Evolutionary conservation across 2,888 invertebrate species (phyloP), one percentile per base, ranked within the genome.

Genomic region (Tillus elongatus): DNA sequence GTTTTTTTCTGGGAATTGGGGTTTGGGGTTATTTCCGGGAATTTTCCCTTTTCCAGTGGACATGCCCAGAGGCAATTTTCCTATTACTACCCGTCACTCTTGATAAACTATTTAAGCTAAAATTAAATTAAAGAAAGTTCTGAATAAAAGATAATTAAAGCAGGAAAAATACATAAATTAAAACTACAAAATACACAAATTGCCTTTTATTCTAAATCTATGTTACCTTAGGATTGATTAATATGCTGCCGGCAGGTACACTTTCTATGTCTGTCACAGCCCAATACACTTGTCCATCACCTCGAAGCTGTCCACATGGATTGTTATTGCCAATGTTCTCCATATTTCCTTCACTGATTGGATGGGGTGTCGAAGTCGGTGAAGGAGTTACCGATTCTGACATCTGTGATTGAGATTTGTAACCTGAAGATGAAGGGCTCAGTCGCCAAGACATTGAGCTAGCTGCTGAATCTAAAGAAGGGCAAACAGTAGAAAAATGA

Each of bases 241-340:
- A 82, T 52, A 91, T 70, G 51, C 89, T 88, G 42, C 92, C 92
- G 37, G 81, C 73, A 34, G 91, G 91, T 42, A 92, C 89, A 46
- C 79, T 79, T 28, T 83, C 76, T 64, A 89, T 75, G 66, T 85
- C 86, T 16, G 87, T 85, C 35, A 91, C 87, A 34, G 89, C 88
- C 88, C 91, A 92, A 61, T 89, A 79, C 32, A 82, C 74, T 28
- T 72, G 69, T 40, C 64, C 13, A 56, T 63, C 31, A 56, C 65
- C 44, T 59, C 60, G 35, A 56, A 63, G 3, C 54, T 54, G 36
- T 57, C 65, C 42, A 32, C 52, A 48, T 29, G 57, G 56, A 34
- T 51, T 51, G 30, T 47, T 51, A 36, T 52, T 51, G 2, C 52
- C 50, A 40, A 59, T 57, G 32, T 52, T 55, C 15, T 51, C 35